phyloP scores from a whole-genome alignment of 2,797 vertebrate genomes.

The Onychomys arenicola region DNA sequence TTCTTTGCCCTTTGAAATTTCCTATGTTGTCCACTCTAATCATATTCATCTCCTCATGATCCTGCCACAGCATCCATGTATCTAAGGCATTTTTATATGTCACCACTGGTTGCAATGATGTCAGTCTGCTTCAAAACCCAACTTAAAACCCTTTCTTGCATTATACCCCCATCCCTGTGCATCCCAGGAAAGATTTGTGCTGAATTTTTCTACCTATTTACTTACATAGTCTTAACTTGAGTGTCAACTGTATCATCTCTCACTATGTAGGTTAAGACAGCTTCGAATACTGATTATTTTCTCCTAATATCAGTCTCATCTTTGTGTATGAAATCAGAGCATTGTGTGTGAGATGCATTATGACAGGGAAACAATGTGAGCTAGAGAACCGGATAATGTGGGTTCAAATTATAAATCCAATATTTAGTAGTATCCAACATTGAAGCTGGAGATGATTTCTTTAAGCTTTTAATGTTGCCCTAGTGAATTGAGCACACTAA shows the following conservation, averaged over 20 bases:
- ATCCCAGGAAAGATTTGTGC: background rate
- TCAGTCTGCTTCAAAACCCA: slow-evolving; percentile 3
- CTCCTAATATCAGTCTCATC: background rate
- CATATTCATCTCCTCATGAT: background rate
- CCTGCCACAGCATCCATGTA: background rate
- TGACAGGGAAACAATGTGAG: background rate
- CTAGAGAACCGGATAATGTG: background rate
- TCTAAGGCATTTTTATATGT: background rate
- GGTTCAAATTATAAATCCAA: background rate
- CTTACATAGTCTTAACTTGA: background rate
- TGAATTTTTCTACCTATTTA: background rate
- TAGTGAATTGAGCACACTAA: background rate
- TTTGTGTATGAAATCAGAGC: background rate
- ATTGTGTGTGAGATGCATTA: background rate
- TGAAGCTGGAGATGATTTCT: background rate
- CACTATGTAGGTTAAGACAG: background rate
- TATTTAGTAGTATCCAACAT: background rate
- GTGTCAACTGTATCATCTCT: background rate
- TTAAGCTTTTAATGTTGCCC: background rate
- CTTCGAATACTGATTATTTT: background rate
- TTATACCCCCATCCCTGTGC: background rate
- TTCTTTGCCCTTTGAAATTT: background rate
- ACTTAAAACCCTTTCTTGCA: background rate
- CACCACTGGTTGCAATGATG: background rate
- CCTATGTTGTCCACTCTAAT: background rate